phyloP scores from a whole-genome alignment of 2,113 vertebrate species.

The Calyptomena viridis region DNA sequence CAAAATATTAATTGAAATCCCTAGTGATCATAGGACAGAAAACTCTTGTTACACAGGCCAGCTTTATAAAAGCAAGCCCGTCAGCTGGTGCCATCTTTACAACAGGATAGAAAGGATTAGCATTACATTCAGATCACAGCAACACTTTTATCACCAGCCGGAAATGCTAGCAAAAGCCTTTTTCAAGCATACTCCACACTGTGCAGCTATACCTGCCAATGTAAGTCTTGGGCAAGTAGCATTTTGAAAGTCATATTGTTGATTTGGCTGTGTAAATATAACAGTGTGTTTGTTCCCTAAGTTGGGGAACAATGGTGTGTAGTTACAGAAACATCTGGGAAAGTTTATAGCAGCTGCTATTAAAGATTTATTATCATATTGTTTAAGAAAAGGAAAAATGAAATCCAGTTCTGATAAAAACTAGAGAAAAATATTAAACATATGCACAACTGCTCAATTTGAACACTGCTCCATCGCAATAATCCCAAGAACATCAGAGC shows the following conservation, averaged over 20 bases:
- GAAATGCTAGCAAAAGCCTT: neutral
- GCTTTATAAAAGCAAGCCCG: neutral
- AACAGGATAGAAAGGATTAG: neutral
- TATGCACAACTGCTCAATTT: neutral
- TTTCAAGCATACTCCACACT: neutral
- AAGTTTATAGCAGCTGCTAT: neutral
- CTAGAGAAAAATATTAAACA: neutral
- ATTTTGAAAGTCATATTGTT: neutral
- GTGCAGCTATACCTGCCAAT: neutral
- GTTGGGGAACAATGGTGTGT: neutral
- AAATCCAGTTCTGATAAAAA: neutral
- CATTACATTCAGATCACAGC: neutral
- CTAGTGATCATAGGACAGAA: neutral
- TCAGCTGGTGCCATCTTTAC: neutral
- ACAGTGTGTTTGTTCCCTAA: neutral
- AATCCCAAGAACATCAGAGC: neutral
- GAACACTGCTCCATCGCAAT: neutral
- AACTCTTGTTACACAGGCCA: neutral
- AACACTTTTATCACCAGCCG: neutral
- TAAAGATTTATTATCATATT: neutral
- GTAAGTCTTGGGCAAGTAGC: neutral
- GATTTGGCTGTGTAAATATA: neutral
- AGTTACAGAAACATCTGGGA: neutral
- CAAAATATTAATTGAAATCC: neutral
- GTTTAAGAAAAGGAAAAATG: neutral